Evolutionary conservation across 2,797 vertebrate genomes (phyloP).

Genomic region (Siniperca undulata): DNA sequence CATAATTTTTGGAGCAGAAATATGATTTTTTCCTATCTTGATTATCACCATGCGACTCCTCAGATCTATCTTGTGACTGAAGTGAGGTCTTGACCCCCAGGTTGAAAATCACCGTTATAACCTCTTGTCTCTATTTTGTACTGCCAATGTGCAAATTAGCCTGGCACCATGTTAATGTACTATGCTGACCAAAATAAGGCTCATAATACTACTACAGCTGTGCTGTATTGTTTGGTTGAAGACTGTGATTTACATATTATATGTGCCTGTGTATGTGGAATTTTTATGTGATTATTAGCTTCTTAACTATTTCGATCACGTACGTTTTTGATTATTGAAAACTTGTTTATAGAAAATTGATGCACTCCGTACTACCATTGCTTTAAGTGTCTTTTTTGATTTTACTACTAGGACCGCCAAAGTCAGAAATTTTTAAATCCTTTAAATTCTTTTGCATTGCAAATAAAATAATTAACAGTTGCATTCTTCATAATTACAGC

Average conservation of each 20-base stretch:
- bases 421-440: not conserved
- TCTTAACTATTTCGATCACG: not conserved
- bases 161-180: not conserved
- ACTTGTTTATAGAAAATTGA: not conserved
- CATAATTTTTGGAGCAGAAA: not conserved
- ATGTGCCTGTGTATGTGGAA: not conserved
- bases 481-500: conserved; percentile 17
- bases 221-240: not conserved
- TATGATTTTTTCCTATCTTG: not conserved
- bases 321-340: no score
- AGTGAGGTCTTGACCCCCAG: not conserved
- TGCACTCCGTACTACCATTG: no score
- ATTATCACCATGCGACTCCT: not conserved
- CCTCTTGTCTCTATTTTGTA: not conserved
- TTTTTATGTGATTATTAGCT: no score
- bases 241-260: not conserved
- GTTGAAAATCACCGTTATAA: not conserved
- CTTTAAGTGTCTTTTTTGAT: not conserved
- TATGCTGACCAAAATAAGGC: not conserved
- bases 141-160: conserved; percentile 1
- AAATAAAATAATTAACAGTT: conserved; percentile 22
- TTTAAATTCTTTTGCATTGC: conserved; percentile 14
- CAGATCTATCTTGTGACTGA: not conserved
- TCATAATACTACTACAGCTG: not conserved
- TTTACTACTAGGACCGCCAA: conserved; percentile 2